Evolutionary conservation across 2,888 invertebrate species (phyloP).

Genomic region (Drosophila melanosoma): DNA sequence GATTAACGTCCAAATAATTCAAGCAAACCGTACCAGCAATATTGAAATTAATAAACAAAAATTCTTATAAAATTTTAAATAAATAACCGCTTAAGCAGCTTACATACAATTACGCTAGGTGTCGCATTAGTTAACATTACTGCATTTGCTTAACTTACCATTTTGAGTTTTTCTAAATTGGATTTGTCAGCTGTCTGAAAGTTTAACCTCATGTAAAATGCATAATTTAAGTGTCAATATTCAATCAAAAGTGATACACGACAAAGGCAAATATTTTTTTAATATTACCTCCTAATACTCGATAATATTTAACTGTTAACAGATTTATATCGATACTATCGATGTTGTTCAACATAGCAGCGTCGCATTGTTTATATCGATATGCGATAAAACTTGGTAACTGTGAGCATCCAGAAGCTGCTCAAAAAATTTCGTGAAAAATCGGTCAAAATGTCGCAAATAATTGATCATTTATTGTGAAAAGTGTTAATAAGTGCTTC

Average conservation of each 20-base stretch:
- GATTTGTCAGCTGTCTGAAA: neutral
- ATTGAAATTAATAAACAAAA: neutral
- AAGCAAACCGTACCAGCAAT: neutral
- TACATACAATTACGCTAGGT: slow-evolving; percentile 1
- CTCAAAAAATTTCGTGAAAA: slow-evolving; percentile 61
- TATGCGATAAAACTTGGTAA: slow-evolving; percentile 31
- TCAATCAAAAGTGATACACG: neutral
- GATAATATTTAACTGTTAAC: neutral
- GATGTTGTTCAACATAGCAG: slow-evolving; percentile 15
- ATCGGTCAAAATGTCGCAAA: slow-evolving; percentile 61
- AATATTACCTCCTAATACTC: neutral
- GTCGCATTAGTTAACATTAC: neutral
- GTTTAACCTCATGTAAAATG: neutral
- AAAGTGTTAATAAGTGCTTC: slow-evolving; percentile 51
- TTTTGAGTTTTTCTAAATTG: slow-evolving; percentile 3
- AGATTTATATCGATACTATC: slow-evolving; percentile 6
- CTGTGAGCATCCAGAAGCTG: slow-evolving; percentile 49
- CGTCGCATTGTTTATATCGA: slow-evolving; percentile 25
- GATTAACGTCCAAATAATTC: neutral
- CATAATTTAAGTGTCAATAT: neutral
- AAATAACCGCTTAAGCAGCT: neutral
- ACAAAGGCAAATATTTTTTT: neutral
- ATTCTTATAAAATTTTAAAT: neutral
- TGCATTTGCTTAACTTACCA: neutral
- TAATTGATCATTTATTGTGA: slow-evolving; percentile 62